Base-by-base conservation (phyloP, 2,888 invertebrate genomes). In the Dicranocentrus wangi region DNA sequence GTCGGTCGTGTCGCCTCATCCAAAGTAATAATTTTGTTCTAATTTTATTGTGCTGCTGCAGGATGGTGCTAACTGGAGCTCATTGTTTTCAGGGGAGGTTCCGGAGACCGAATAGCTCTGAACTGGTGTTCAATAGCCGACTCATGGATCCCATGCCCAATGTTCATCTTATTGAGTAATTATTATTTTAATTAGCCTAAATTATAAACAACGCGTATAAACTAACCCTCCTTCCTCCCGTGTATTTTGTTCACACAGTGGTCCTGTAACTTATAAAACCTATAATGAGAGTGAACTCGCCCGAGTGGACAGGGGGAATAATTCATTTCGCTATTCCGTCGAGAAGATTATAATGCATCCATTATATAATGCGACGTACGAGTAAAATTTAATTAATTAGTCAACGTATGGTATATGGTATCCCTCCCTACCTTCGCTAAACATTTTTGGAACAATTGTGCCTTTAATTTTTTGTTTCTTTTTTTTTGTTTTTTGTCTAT, bases 1-100 rank as follows among this genome's bases (percentile, higher is more conserved):
- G n/a, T n/a, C n/a, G n/a, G n/a, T n/a, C n/a, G n/a, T n/a, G n/a
- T n/a, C n/a, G n/a, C n/a, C n/a, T n/a, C n/a, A n/a, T n/a, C n/a
- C n/a, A n/a, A n/a, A n/a, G n/a, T n/a, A n/a, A n/a, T n/a, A n/a
- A n/a, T n/a, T n/a, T n/a, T n/a, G n/a, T n/a, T n/a, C n/a, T n/a
- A n/a, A n/a, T n/a, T n/a, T n/a, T n/a, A n/a, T n/a, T n/a, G n/a
- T n/a, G n/a, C 13, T 39, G 39, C n/a, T 15, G 17, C 53, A 53
- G 53, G n/a, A n/a, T 73, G 2, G 53, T 72, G 13, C 19, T 80
- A 17, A 75, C 63, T 32, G 63, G 27, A 23, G 51, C 17, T 23
- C 81, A 81, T 53, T 81, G 81, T 28, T 47, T 81, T 53, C 76
- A 81, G 51, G 81, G 76, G 15, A 17, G 60, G 15, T 76, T 27